These are phyloP conservation scores for Eurystomus gularis DNA, from an alignment of 2,113 vertebrate genomes.

Conservation along the genomic window DNA sequence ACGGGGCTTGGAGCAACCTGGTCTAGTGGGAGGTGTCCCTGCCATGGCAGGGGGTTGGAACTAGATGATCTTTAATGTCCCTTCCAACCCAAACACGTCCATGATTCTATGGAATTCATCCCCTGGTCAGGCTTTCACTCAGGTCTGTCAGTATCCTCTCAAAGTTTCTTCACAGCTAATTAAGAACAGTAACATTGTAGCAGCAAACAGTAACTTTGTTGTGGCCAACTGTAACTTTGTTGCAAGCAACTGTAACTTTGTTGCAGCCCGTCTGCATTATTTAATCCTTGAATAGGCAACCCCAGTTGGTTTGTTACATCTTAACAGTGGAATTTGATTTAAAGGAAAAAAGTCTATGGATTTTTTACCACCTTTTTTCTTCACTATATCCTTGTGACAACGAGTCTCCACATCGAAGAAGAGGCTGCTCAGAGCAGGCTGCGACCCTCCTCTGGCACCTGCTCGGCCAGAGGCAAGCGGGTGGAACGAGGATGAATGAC, in stretches of 20 bases:
- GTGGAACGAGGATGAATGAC: neutral
- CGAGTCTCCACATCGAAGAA: rapidly evolving
- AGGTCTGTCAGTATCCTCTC: rapidly evolving
- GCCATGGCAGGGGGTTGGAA: no score
- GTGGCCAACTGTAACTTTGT: no score
- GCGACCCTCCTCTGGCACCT: neutral
- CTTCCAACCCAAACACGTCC: neutral
- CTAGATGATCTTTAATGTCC: no score
- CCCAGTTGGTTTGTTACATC: rapidly evolving
- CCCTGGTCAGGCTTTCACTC: rapidly evolving
- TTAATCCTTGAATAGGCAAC: neutral
- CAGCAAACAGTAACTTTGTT: no score
- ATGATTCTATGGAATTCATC: neutral
- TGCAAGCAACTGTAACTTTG: no score
- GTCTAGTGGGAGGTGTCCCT: no score
- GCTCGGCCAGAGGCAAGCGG: neutral
- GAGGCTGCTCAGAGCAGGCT: neutral
- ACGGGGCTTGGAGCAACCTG: neutral
- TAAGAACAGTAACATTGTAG: no score
- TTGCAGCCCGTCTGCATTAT: no score
- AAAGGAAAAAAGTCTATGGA: no score
- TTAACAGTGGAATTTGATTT: no score
- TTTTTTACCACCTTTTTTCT: neutral
- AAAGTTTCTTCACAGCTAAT: neutral
- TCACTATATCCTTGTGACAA: rapidly evolving